Percentiles rank a stretch among this genome's conserved stretches.
phyloP scores from a whole-genome alignment of 2,797 vertebrate genomes.

The Columba guinea region DNA sequence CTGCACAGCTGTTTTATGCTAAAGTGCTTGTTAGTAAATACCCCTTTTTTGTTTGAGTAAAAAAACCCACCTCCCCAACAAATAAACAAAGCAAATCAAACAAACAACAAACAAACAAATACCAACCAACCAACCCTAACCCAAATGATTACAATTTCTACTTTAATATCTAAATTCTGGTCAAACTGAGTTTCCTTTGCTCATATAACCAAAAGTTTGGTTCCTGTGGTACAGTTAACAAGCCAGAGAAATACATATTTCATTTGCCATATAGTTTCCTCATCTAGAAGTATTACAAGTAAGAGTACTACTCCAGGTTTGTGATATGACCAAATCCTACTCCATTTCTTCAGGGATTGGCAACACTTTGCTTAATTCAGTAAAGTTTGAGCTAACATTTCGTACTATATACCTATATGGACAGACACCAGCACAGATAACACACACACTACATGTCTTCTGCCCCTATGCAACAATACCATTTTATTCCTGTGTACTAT shows the following conservation, averaged over 20 bases:
- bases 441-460: rapidly evolving
- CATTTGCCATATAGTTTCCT: background rate
- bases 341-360: background rate
- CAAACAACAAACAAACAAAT: too few relatives aligned
- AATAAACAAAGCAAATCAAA: too few relatives aligned
- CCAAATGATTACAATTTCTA: background rate
- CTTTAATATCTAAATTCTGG: background rate
- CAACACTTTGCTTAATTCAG: background rate
- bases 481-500: background rate
- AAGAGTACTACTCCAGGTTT: background rate
- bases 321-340: background rate
- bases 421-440: background rate
- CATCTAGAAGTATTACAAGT: background rate
- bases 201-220: background rate
- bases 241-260: background rate
- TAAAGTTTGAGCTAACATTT: background rate
- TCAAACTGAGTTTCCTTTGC: background rate
- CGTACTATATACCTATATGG: background rate
- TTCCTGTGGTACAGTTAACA: background rate
- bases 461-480: background rate
- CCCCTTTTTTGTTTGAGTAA: background rate
- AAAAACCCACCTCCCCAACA: background rate
- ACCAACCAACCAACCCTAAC: too few relatives aligned
- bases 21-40: background rate
- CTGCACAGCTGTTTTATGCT: background rate